A percentile compares a stretch with the other conserved stretches of the same genome.
Conservation (phyloP, 2,888 invertebrate species). For the Agelastica alni region DNA sequence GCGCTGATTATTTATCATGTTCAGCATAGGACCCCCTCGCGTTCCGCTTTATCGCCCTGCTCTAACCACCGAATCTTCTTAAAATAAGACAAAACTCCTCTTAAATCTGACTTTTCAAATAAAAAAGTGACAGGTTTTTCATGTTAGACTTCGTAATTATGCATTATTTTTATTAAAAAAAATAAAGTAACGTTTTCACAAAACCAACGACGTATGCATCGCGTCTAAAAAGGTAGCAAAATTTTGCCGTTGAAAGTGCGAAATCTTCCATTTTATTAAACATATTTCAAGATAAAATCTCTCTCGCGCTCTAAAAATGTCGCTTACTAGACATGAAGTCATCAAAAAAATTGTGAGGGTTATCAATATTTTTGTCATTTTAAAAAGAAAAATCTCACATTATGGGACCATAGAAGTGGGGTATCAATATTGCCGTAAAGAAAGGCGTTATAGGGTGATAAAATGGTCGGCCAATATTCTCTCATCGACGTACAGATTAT, state of each 20-base stretch:
- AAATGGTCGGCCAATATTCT: conserved; percentile 27
- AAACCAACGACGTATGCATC: too few species aligned
- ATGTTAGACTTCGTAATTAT: too few species aligned
- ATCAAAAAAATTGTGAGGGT: conserved; percentile 15
- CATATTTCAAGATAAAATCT: conserved; percentile 3
- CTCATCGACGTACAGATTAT: conserved; percentile 22
- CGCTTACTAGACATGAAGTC: conserved; percentile 20
- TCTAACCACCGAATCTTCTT: too few species aligned
- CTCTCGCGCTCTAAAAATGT: conserved; percentile 5
- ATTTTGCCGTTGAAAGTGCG: not conserved
- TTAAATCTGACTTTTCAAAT: too few species aligned
- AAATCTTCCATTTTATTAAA: not conserved
- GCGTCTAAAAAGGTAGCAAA: too few species aligned
- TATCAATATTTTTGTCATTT: conserved; percentile 27
- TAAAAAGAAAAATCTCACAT: conserved; percentile 26
- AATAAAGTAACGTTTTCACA: too few species aligned
- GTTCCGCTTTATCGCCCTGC: too few species aligned
- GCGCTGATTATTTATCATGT: too few species aligned
- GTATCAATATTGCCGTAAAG: conserved; percentile 30
- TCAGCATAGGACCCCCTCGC: too few species aligned
- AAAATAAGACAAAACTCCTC: too few species aligned
- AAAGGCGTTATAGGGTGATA: conserved; percentile 27
- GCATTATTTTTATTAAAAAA: too few species aligned
- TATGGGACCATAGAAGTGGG: conserved; percentile 25
- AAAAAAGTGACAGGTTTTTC: too few species aligned